A percentile compares a stretch with the other conserved stretches of the same genome.
phyloP scores from a whole-genome alignment of 2,888 invertebrate genomes.

The Cheilosia scutellata region DNA sequence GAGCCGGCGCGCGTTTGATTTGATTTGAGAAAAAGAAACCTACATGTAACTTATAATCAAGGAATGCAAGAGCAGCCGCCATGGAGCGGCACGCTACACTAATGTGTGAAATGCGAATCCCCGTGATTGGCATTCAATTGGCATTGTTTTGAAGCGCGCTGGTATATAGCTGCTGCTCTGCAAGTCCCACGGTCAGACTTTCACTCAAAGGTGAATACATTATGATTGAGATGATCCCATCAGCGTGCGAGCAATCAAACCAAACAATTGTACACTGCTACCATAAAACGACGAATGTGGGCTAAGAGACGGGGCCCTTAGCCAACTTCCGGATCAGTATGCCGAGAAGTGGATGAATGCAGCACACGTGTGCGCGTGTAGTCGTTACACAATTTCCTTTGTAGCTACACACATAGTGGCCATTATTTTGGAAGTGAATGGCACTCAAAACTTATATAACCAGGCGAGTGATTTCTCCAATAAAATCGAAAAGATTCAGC shows the following conservation, averaged over 20 bases:
- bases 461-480: conserved; percentile 47
- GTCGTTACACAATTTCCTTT: conserved; percentile 56
- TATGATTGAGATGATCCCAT: conserved; percentile 68
- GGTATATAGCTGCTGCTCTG: conserved; percentile 12
- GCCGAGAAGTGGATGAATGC: conserved; percentile 3
- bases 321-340: conserved; percentile 42
- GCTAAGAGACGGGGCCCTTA: conserved; percentile 49
- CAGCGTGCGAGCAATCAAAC: conserved; percentile 60
- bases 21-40: conserved; percentile 67
- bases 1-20: conserved; percentile 36
- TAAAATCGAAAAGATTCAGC: conserved; percentile 9
- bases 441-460: conserved; percentile 56
- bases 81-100: conserved; percentile 45
- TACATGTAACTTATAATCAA: conserved; percentile 52
- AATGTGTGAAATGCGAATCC: conserved; percentile 71
- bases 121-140: conserved; percentile 73
- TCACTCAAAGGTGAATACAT: conserved; percentile 69
- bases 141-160: conserved; percentile 59
- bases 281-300: conserved; percentile 59
- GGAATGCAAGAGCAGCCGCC: conserved; percentile 41
- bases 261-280: conserved; percentile 61
- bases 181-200: conserved; percentile 73
- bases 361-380: conserved; percentile 44
- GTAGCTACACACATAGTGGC: conserved; percentile 1
- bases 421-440: conserved; percentile 43